Evolutionary conservation across 2,797 vertebrate genomes (phyloP).

Genomic region (Cyclura pinguis): DNA sequence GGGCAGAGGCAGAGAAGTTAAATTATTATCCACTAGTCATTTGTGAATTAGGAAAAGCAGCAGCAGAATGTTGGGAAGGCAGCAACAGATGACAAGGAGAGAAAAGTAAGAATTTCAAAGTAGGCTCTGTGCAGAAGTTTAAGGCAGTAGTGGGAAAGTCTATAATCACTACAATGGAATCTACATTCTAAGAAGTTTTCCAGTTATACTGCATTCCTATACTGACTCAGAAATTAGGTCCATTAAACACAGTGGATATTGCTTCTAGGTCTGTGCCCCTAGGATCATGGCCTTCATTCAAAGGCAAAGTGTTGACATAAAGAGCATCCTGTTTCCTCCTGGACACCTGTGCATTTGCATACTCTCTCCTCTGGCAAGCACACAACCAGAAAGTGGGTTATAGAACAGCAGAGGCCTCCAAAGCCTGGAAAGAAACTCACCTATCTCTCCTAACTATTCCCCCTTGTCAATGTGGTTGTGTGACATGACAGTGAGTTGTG

Average conservation of each 20-base stretch:
- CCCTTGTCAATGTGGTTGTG: not conserved
- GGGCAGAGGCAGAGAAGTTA: not conserved
- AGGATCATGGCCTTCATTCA: not conserved
- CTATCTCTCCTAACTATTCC: not conserved
- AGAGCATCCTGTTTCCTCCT: not conserved
- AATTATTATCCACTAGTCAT: too few species aligned
- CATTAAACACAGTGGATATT: not conserved
- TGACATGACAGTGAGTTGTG: not conserved
- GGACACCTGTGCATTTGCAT: not conserved
- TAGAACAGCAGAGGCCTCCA: not conserved
- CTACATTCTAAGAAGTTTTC: not conserved
- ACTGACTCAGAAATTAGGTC: not conserved
- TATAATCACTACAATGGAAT: not conserved
- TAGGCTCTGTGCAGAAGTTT: not conserved
- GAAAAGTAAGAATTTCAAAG: not conserved
- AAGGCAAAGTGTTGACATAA: too few species aligned
- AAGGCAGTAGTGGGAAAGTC: not conserved
- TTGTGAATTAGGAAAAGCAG: too few species aligned
- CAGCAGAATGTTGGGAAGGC: not conserved
- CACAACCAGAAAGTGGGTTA: not conserved
- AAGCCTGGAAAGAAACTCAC: slow-evolving; percentile 41
- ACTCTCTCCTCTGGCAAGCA: slow-evolving; percentile 5
- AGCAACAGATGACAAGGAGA: not conserved
- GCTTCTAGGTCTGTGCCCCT: not conserved
- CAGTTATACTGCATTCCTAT: not conserved